phyloP scores from a whole-genome alignment of 2,113 vertebrate species.

The Aspidoscelis tigris region DNA sequence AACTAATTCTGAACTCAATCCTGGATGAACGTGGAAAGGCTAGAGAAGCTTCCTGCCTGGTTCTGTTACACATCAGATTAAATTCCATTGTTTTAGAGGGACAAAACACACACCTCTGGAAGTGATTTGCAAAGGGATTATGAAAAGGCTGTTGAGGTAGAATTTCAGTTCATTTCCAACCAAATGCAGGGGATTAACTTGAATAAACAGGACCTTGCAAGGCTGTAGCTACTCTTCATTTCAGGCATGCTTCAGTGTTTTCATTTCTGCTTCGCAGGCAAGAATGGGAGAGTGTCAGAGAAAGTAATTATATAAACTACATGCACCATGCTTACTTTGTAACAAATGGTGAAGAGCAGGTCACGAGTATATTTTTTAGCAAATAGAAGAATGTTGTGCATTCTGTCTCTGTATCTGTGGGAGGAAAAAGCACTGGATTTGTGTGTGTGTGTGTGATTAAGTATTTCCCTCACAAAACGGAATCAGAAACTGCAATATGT shows the following conservation, averaged over 20 bases:
- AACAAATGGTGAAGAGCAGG: constrained; percentile 51
- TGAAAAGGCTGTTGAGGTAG: constrained; percentile 60
- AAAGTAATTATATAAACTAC: constrained; percentile 54
- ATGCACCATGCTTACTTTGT: constrained; percentile 42
- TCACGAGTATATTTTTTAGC: constrained; percentile 55
- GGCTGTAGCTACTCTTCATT: constrained; percentile 60
- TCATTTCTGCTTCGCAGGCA: constrained; percentile 49
- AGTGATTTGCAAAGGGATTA: constrained; percentile 67
- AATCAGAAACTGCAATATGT: background rate
- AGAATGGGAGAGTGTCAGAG: constrained; percentile 31
- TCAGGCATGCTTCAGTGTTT: constrained; percentile 51
- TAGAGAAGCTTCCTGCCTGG: constrained; percentile 53
- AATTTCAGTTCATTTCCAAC: constrained; percentile 63
- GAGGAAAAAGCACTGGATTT: background rate
- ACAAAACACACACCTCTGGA: constrained; percentile 54
- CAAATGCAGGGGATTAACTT: constrained; percentile 62
- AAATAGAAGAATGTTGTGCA: constrained; percentile 24
- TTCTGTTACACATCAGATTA: constrained; percentile 1
- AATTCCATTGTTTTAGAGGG: constrained; percentile 49
- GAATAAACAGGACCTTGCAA: constrained; percentile 61
- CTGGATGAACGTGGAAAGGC: constrained; percentile 19
- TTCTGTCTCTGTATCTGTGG: constrained; percentile 5
- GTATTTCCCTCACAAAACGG: background rate
- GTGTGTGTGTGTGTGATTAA: background rate
- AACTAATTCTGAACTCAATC: too few species aligned